These are phyloP conservation scores for Euborellia annulipes DNA, from an alignment of 1,140 invertebrate genomes.

Conservation along the genomic window DNA sequence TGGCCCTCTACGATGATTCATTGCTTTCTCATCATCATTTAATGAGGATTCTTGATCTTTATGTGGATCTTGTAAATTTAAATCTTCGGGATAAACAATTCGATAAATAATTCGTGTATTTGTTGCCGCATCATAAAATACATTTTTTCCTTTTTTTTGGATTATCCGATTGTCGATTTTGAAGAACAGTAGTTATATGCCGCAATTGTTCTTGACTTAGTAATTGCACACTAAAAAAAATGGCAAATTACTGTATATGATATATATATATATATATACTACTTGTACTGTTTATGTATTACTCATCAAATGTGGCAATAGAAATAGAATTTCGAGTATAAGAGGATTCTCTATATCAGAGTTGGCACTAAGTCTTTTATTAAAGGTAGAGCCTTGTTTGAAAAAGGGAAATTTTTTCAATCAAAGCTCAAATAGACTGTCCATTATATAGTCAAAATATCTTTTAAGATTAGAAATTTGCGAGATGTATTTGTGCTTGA, in stretches of 20 bases:
- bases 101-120: constrained; percentile 38
- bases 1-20: constrained; percentile 20
- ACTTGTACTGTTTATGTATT: too few relatives aligned
- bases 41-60: background rate
- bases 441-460: too few relatives aligned
- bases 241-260: background rate
- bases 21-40: background rate
- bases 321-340: too few relatives aligned
- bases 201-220: constrained; percentile 39
- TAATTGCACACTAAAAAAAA: constrained; percentile 38
- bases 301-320: too few relatives aligned
- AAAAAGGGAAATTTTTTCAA: too few relatives aligned
- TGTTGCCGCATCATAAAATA: constrained; percentile 35
- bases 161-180: constrained; percentile 30
- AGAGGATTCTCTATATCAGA: too few relatives aligned
- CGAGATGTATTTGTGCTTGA: too few relatives aligned
- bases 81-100: constrained; percentile 30
- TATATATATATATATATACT: background rate
- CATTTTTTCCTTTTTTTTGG: constrained; percentile 29
- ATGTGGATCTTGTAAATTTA: constrained; percentile 20
- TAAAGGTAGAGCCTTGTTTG: too few relatives aligned
- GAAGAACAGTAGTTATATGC: constrained; percentile 42
- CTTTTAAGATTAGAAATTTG: too few relatives aligned
- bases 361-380: too few relatives aligned
- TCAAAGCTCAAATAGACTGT: too few relatives aligned